phyloP scores from a whole-genome alignment of 2,113 vertebrate species.

The Cryptomyrus ogoouensis region DNA sequence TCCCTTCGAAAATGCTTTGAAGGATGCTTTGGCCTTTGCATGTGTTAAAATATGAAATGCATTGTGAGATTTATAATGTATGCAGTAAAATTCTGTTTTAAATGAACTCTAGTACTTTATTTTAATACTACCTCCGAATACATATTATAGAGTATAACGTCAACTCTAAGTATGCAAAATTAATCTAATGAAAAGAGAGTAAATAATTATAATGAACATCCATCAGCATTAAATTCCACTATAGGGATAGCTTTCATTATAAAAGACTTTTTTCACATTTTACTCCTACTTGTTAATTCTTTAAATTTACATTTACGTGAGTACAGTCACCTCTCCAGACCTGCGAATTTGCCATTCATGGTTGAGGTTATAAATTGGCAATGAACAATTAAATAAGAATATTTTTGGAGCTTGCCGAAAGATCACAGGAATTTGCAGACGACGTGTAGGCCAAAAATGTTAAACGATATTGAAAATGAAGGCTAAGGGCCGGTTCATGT shows the following conservation, averaged over 20 bases:
- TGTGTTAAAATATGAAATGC: not conserved
- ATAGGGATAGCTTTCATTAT: not conserved
- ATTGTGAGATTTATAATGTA: not conserved
- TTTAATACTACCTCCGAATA: not conserved
- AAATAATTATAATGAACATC: not conserved
- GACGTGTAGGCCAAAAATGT: not conserved
- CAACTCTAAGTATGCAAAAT: not conserved
- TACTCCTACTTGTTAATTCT: not conserved
- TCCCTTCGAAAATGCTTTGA: not conserved
- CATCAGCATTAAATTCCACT: not conserved
- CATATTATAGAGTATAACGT: not conserved
- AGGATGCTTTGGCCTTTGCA: not conserved
- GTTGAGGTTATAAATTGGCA: not conserved
- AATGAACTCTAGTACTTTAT: not conserved
- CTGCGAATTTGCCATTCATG: not conserved
- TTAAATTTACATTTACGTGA: not conserved
- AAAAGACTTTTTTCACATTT: not conserved
- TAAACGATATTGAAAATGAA: not conserved
- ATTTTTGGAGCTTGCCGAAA: not conserved
- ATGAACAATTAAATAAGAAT: not conserved
- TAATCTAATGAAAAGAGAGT: not conserved
- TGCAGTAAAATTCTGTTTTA: not conserved
- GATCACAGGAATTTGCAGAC: not conserved
- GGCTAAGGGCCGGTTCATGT: not conserved
- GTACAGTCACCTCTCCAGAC: not conserved